These are phyloP conservation scores for Drosophila busckii DNA, from an alignment of 1,140 invertebrate genomes.

Conservation along the genomic window DNA sequence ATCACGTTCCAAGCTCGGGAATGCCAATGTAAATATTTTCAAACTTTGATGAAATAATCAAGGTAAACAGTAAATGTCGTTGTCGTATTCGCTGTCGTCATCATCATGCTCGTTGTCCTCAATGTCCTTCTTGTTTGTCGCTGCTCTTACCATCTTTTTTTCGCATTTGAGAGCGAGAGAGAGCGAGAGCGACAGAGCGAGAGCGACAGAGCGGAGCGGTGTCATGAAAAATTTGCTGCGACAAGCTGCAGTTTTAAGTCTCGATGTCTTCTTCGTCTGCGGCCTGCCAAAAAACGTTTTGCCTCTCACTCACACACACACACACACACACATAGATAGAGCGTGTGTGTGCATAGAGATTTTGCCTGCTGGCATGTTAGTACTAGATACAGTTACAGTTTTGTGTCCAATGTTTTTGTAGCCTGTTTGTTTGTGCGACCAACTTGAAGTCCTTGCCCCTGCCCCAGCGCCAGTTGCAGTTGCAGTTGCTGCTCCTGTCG, in stretches of 20 bases:
- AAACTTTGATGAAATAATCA: slow-evolving; percentile 77
- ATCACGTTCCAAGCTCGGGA: slow-evolving; percentile 72
- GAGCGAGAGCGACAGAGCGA: not conserved
- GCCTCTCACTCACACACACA: too few relatives aligned
- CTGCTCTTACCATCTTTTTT: not conserved
- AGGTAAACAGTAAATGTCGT: slow-evolving; percentile 75
- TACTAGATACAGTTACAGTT: slow-evolving; percentile 38
- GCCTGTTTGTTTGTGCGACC: slow-evolving; percentile 31
- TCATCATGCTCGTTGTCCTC: slow-evolving; percentile 8
- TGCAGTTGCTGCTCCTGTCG: too few relatives aligned
- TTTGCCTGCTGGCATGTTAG: too few relatives aligned
- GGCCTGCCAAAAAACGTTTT: too few relatives aligned
- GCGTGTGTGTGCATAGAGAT: too few relatives aligned
- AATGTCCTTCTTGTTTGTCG: not conserved
- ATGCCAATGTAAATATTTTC: slow-evolving; percentile 77
- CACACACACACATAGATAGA: too few relatives aligned
- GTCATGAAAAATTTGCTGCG: slow-evolving; percentile 21
- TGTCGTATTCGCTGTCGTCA: slow-evolving; percentile 33
- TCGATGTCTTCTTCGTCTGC: slow-evolving; percentile 12
- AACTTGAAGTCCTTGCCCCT: slow-evolving; percentile 6
- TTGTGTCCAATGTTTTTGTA: slow-evolving; percentile 20
- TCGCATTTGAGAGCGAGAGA: not conserved
- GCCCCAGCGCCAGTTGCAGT: too few relatives aligned
- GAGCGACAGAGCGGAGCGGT: not conserved
- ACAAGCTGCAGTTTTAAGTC: slow-evolving; percentile 23